These are phyloP conservation scores for Dynastes hyllus DNA, from an alignment of 2,888 invertebrate genomes.

Conservation along the genomic window DNA sequence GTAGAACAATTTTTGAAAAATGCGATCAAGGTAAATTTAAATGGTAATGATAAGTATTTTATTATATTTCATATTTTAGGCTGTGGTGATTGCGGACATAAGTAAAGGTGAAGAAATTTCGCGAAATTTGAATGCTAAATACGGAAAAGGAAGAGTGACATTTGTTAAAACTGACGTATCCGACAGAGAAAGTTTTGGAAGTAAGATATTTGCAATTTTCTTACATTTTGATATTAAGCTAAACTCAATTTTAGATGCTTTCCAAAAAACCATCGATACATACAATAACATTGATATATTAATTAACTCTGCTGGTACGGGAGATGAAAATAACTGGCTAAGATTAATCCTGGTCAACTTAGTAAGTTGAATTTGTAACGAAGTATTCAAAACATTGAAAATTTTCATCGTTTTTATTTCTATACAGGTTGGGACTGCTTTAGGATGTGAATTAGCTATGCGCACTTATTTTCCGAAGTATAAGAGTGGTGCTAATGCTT, in stretches of 20 bases:
- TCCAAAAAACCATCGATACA: conserved; percentile 15
- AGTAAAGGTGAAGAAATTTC: not conserved
- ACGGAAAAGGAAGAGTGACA: not conserved
- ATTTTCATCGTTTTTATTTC: not conserved
- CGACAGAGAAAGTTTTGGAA: conserved; percentile 51
- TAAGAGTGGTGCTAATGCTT: conserved; percentile 13
- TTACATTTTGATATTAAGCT: too few species aligned
- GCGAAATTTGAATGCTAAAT: not conserved
- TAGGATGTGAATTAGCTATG: conserved; percentile 30
- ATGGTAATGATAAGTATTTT: not conserved
- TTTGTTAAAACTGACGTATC: conserved; percentile 49
- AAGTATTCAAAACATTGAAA: too few species aligned
- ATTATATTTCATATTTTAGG: not conserved
- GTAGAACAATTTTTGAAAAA: not conserved
- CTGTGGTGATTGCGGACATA: not conserved
- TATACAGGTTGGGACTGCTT: conserved; percentile 18
- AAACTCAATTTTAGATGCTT: conserved; percentile 25
- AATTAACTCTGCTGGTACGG: conserved; percentile 33
- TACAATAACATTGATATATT: conserved; percentile 39
- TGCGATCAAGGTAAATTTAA: not conserved
- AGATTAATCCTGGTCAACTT: conserved; percentile 12
- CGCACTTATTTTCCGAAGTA: conserved; percentile 38
- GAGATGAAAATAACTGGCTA: conserved; percentile 20
- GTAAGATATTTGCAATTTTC: not conserved
- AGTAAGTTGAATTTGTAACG: not conserved